Base-by-base conservation (phyloP, 2,797 vertebrate genomes). In the Mormyrus hasselquistii region DNA sequence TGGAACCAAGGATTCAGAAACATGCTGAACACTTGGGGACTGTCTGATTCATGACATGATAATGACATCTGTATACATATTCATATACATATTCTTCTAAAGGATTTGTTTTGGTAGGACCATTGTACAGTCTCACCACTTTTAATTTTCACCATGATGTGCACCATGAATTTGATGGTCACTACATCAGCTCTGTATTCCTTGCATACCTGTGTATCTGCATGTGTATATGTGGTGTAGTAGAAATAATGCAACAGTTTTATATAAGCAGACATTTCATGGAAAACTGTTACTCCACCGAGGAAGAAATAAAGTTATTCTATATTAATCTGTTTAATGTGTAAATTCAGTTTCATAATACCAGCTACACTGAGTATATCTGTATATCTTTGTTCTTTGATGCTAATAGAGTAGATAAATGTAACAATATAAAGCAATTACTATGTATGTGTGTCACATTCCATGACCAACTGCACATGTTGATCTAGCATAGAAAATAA, bases 221-320 rank as follows among this genome's bases (percentile, higher is more conserved):
- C 89, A 89, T 89, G 89, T 57, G 86, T 82, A 29, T 87, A 87
- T 87, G 65, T 89, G 83, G 65, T 52, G 65, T 87, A 89, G 89
- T 87, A 34, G 85, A 52, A 87, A 89, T 50, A 89, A 87, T 38
- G 65, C 85, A 82, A 38, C 8, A n/a, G 19, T 86, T 89, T 89
- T 76, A 79, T 69, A 87, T 19, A 82, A 82, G 73, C 34, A 53
- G 84, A 86, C 84, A 53, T 87, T 86, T 87, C 88, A 86, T 76
- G 83, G 83, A 53, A 38, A 89, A 79, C 69, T 89, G 86, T 89
- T 82, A 87, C 65, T 87, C 88, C 49, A 55, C 50, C 1, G 88
- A 82, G 82, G 73, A 79, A 41, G 41, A 73, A 89, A 89, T 87
- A 87, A 89, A 89, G 53, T 73, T 83, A 59, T 82, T 55, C 57